Base-by-base conservation (phyloP, 2,888 invertebrate genomes). In the Xiphydria camelus region DNA sequence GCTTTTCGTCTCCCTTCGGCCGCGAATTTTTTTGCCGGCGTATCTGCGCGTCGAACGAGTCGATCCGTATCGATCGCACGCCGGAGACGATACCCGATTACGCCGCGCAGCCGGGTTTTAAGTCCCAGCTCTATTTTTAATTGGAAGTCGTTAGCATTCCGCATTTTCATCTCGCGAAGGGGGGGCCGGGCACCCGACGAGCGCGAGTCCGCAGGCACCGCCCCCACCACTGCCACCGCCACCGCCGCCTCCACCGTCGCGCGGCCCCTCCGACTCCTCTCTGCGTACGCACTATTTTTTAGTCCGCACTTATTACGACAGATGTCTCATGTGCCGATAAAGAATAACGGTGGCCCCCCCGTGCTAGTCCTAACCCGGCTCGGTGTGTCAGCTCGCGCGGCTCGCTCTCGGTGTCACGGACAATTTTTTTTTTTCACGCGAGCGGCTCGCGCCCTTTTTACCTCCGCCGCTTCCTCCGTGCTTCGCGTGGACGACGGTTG, bases 221-320 rank as follows among this genome's bases (percentile, higher is more conserved):
- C 42, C 41, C 31, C 5, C 26, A 26, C 10, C 10, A 29, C 29
- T 14, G 7, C 5, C 22, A 26, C 26, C 26, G 33, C 17, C 54
- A 48, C 36, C 39, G 45, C 37, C 49, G 45, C 53, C 45, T 39
- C 53, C 53, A 46, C 47, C 52, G 23, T 44, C 45, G 36, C 47
- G 47, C 52, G 51, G 47, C 49, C 48, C 48, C 58, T 39, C 50
- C 56, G 50, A 51, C 50, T 59, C 53, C 55, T 56, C 61, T 62
- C 66, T 61, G 67, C 68, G 78, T 78, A 80, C 81, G 81, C 82
- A 81, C 81, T 81, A 82, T 81, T 81, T 81, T 81, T 81, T 81
- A 81, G 81, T 81, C 80, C 78, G 76, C 78, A 80, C 79, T 81
- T 80, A 81, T 81, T 81, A 81, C 81, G 79, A 79, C 81, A 81